These are phyloP conservation scores for Pholis gunnellus DNA, from an alignment of 2,113 vertebrate species.

Conservation along the genomic window DNA sequence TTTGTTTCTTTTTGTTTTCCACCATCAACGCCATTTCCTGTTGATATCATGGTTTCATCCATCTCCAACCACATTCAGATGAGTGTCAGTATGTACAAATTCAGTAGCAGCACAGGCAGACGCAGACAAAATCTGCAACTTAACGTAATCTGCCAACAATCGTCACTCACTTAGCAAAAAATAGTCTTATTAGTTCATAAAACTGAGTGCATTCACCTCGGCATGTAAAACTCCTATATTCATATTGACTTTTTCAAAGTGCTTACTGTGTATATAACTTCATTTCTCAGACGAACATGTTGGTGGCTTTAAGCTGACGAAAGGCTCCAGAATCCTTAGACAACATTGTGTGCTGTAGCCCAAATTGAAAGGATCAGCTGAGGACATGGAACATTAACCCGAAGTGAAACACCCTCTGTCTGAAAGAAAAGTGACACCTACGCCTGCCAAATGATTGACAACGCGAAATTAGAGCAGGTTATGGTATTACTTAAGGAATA, in stretches of 20 bases:
- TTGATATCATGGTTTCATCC: neutral
- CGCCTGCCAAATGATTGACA: constrained; percentile 30
- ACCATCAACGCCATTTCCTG: neutral
- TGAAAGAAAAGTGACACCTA: neutral
- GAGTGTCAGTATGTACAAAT: neutral
- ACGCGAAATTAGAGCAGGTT: constrained; percentile 38
- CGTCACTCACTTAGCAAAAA: neutral
- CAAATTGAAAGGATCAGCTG: constrained; percentile 35
- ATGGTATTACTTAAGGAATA: constrained; percentile 16
- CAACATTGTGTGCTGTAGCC: constrained; percentile 24
- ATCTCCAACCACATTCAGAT: neutral
- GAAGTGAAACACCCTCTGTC: constrained; percentile 12
- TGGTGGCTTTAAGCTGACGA: constrained; percentile 8
- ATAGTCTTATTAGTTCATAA: neutral
- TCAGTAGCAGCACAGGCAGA: neutral
- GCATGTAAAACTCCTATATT: neutral
- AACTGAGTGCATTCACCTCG: constrained; percentile 4
- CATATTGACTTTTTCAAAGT: neutral
- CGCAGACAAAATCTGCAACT: neutral
- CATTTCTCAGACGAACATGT: constrained; percentile 12
- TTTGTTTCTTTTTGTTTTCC: neutral
- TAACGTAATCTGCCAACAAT: neutral
- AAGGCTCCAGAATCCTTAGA: neutral
- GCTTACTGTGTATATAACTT: constrained; percentile 12
- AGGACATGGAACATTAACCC: constrained; percentile 36